A percentile compares a stretch with the other conserved stretches of the same genome.
Evolutionary conservation across 1,140 invertebrate genomes (phyloP).

Genomic region (Galleria mellonella): DNA sequence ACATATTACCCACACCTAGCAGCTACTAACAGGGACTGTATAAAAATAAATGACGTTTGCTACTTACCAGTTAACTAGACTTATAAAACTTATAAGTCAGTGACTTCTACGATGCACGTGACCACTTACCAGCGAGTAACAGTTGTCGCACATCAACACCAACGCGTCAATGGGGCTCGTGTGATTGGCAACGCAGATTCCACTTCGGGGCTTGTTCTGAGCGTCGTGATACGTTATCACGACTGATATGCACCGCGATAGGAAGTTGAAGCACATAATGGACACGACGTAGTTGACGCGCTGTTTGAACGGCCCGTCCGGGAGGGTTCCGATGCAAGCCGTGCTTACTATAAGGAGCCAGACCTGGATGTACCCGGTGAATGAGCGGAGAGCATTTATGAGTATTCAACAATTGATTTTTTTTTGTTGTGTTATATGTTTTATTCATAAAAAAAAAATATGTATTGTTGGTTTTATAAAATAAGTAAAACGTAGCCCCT

Average conservation of each 20-base stretch:
- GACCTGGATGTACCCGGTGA: conserved; percentile 73
- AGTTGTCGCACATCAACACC: conserved; percentile 97
- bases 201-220: conserved; percentile 85
- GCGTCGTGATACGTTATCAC: conserved; percentile 93
- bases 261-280: conserved; percentile 91
- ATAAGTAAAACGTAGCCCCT: no score
- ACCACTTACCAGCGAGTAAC: conserved; percentile 92
- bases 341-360: conserved; percentile 89
- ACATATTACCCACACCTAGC: no score
- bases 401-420: no score
- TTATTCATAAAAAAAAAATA: no score
- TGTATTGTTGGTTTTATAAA: no score
- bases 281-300: conserved; percentile 86
- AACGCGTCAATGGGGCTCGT: conserved; percentile 99
- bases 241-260: conserved; percentile 90
- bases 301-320: conserved; percentile 84
- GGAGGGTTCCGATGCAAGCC: conserved; percentile 87
- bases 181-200: conserved; percentile 99
- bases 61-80: no score
- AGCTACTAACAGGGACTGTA: no score
- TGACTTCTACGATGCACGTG: background rate
- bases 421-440: no score
- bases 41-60: no score
- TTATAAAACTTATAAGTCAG: background rate
- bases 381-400: no score